These are phyloP conservation scores for Pitta sordida DNA, from an alignment of 2,113 vertebrate genomes.

Conservation along the genomic window DNA sequence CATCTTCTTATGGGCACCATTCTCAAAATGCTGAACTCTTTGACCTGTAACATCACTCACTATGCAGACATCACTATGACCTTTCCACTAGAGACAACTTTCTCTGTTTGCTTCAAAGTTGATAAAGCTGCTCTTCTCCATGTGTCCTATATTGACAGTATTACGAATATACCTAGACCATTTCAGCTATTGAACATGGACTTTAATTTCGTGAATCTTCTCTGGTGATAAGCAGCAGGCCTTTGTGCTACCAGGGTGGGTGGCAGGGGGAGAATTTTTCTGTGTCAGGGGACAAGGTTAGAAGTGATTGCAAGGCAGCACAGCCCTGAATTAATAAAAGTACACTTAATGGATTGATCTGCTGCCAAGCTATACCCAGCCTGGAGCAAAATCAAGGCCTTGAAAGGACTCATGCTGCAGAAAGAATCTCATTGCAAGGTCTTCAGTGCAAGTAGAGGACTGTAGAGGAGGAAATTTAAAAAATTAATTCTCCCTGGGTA, in stretches of 20 bases:
- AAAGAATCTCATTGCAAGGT: neutral
- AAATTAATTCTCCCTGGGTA: neutral
- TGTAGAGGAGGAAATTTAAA: neutral
- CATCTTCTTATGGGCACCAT: neutral
- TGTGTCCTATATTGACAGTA: neutral
- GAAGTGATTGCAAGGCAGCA: neutral
- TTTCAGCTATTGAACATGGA: neutral
- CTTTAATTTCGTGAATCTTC: neutral
- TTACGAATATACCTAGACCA: neutral
- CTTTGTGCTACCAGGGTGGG: accelerated
- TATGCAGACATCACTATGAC: neutral
- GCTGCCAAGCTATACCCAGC: neutral
- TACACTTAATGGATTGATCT: neutral
- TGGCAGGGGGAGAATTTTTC: neutral
- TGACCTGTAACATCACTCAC: neutral
- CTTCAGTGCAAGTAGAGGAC: neutral
- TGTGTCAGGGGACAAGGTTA: neutral
- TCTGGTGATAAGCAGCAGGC: neutral
- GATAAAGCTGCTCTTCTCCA: neutral
- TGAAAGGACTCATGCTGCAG: neutral
- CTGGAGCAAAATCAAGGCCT: neutral
- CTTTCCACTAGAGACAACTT: neutral
- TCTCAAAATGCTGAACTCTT: neutral
- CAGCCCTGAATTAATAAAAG: neutral
- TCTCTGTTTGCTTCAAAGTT: neutral